Evolutionary conservation across 2,113 vertebrate species (phyloP).

Genomic region (Onychostruthus taczanowskii): DNA sequence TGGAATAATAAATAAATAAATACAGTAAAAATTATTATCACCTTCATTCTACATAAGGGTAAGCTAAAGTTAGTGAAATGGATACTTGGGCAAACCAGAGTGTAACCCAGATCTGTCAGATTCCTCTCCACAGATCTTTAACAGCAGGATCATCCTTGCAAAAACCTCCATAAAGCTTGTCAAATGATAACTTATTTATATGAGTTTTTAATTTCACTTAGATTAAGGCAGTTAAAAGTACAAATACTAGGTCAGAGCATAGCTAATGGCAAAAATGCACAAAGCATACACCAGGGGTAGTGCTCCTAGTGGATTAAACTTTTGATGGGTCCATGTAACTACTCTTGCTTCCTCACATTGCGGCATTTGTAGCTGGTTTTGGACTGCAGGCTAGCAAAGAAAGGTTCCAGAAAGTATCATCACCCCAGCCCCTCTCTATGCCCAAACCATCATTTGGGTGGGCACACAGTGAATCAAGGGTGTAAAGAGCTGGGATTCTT

Average conservation of each 20-base stretch:
- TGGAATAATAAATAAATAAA: background rate
- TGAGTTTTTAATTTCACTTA: conserved; percentile 24
- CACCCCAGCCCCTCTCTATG: background rate
- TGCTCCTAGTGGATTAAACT: background rate
- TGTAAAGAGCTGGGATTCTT: background rate
- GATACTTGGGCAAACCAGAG: background rate
- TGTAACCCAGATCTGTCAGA: background rate
- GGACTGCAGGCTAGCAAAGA: background rate
- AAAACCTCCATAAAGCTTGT: background rate
- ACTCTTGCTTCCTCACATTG: background rate
- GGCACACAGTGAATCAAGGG: background rate
- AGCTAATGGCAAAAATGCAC: conserved; percentile 31
- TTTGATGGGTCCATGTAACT: background rate
- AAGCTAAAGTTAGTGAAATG: background rate
- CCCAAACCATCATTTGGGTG: background rate
- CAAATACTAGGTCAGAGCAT: conserved; percentile 34
- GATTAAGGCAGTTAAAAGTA: conserved; percentile 7
- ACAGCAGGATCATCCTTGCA: background rate
- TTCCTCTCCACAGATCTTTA: background rate
- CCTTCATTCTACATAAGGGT: background rate
- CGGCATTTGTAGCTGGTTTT: background rate
- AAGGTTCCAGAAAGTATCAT: background rate
- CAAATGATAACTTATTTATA: conserved; percentile 34
- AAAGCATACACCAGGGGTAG: background rate
- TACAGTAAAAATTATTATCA: background rate